phyloP scores from a whole-genome alignment of 2,888 invertebrate genomes.

The Oligia strigilis region DNA sequence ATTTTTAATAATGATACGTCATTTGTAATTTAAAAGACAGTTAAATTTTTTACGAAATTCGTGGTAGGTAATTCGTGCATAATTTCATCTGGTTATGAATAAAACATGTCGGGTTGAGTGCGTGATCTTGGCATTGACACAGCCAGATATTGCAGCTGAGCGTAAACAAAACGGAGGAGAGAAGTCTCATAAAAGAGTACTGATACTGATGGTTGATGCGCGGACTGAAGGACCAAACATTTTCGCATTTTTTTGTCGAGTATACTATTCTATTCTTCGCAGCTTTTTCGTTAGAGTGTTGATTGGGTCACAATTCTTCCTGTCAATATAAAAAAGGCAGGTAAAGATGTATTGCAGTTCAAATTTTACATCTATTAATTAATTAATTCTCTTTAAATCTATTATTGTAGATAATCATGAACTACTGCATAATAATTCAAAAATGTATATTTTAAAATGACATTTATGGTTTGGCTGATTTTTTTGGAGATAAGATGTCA shows the following conservation, averaged over 20 bases:
- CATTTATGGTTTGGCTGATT: too few species aligned
- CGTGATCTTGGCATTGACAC: conserved; percentile 65
- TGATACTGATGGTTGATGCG: conserved; percentile 1
- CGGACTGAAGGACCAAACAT: neutral
- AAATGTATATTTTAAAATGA: neutral
- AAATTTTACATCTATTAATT: neutral
- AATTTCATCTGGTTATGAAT: conserved; percentile 46
- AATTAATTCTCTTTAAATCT: too few species aligned
- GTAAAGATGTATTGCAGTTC: too few species aligned
- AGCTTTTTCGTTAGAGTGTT: too few species aligned
- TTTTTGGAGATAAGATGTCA: too few species aligned
- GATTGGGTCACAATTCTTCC: too few species aligned
- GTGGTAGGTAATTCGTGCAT: conserved; percentile 31
- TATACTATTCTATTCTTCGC: too few species aligned
- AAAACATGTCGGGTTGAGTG: conserved; percentile 40
- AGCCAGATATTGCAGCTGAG: conserved; percentile 41
- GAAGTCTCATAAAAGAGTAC: conserved; percentile 11
- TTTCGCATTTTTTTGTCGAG: neutral
- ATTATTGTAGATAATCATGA: too few species aligned
- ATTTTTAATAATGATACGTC: neutral
- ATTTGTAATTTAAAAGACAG: conserved; percentile 10
- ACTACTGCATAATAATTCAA: too few species aligned
- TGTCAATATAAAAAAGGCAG: too few species aligned
- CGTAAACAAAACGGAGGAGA: conserved; percentile 43
- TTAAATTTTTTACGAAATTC: conserved; percentile 18